Evolutionary conservation across 1,140 invertebrate species (phyloP), one percentile per base, ranked within the genome.

Genomic region (Platyura marginata): DNA sequence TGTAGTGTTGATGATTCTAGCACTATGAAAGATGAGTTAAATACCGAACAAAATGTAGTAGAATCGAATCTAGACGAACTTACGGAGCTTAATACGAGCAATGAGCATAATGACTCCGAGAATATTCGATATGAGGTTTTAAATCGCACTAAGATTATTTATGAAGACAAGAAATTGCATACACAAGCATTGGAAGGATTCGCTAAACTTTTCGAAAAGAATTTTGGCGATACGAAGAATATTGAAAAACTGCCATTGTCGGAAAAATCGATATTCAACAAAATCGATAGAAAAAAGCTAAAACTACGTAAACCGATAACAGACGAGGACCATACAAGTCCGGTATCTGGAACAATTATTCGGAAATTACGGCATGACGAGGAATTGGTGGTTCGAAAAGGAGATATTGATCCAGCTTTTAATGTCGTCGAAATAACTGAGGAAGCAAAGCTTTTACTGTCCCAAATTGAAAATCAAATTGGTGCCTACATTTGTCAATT

Each of bases 281-380:
- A 64, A 63, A 46, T 69, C 66, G 8, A 65, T 64, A n/a, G 66
- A 69, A 72, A 71, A 47, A 68, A 64, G 40, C 74, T 75, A 61
- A 74, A 70, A 13, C 77, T 81, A 1, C 65, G 89, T 18, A 75
- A 81, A 47, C 59, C 59, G 32, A 64, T 93, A 19, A 88, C 93
- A 59, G 89, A 95, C 60, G 91, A 96, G 61, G 89, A 94, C 57
- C 95, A 89, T 53, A 88, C 82, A 36, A 96, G 91, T n/a, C 94
- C 94, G 0, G 93, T 98, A 1, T 96, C 91, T 2, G 93, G 94
- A 1, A 97, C 93, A 5, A 93, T 96, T 43, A 98, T 98, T 49
- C 63, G 75, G 13, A 74, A 79, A 52, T 55, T 86, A 23, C 72
- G 76, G 6, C 79, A 81, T 19, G 85, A 87, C 53, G 84, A 85